These are phyloP conservation scores for Cynodonichthys magdalenae DNA, from an alignment of 2,797 vertebrate genomes.

Conservation along the genomic window DNA sequence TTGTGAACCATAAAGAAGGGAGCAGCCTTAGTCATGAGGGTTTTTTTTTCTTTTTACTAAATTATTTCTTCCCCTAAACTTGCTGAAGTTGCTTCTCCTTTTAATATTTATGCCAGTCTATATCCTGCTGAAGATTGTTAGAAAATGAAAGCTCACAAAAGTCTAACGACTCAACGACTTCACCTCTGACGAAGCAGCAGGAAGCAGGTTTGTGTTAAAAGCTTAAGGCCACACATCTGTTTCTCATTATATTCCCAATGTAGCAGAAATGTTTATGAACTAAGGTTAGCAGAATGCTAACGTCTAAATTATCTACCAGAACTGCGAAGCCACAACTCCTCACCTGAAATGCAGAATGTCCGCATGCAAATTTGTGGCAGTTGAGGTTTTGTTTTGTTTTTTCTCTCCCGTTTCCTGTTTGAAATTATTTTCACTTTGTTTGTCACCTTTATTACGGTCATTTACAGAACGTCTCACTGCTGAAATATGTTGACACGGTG, in stretches of 20 bases:
- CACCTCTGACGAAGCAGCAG: conserved; percentile 48
- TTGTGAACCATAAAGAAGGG: no score
- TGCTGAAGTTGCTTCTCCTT: conserved; percentile 25
- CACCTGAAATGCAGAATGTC: conserved; percentile 1
- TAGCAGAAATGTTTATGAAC: conserved; percentile 36
- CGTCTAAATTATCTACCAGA: conserved; percentile 21
- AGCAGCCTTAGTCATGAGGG: no score
- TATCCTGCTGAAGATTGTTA: conserved; percentile 12
- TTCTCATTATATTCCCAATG: conserved; percentile 55
- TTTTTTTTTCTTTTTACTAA: no score
- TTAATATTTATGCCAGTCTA: conserved; percentile 19
- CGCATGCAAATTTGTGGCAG: not conserved
- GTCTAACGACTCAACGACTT: conserved; percentile 14
- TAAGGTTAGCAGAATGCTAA: conserved; percentile 64
- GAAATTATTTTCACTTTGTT: conserved; percentile 24
- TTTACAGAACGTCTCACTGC: conserved; percentile 35
- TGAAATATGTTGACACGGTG: conserved; percentile 24
- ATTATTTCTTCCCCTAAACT: conserved; percentile 4
- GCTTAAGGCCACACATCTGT: conserved; percentile 48
- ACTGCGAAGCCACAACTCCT: conserved; percentile 11
- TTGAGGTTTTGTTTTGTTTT: conserved; percentile 7
- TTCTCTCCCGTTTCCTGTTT: conserved; percentile 43
- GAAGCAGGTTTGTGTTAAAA: conserved; percentile 61
- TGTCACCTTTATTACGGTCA: conserved; percentile 38
- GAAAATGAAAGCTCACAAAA: conserved; percentile 16